Percentiles rank a stretch among this genome's conserved stretches.
Conservation (phyloP, 1,140 invertebrate species). For the Hycleus phaleratus region DNA sequence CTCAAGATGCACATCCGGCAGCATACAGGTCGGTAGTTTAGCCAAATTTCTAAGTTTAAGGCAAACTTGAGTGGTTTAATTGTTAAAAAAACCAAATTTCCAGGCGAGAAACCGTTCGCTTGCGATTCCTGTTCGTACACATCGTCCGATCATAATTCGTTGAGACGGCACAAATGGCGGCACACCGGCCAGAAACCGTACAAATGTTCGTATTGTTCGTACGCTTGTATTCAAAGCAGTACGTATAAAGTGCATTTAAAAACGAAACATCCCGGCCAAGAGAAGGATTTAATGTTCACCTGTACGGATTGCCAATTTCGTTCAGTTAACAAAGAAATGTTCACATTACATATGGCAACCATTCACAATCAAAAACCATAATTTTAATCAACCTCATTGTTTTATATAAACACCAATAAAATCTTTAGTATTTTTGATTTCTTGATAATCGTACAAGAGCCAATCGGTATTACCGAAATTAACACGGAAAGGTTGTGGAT, state of each 20-base stretch:
- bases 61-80: conserved; percentile 36
- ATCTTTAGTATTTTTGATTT: conserved; percentile 44
- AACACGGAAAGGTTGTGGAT: conserved; percentile 55
- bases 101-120: conserved; percentile 70
- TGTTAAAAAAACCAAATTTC: background rate
- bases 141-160: conserved; percentile 72
- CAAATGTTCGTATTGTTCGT: conserved; percentile 61
- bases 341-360: conserved; percentile 26
- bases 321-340: conserved; percentile 48
- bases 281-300: conserved; percentile 43
- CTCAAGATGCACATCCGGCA: conserved; percentile 65
- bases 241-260: conserved; percentile 56
- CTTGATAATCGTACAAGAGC: conserved; percentile 31
- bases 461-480: conserved; percentile 40
- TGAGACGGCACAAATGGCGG: conserved; percentile 67
- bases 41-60: no score
- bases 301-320: conserved; percentile 48
- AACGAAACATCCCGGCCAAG: conserved; percentile 48
- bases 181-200: conserved; percentile 69
- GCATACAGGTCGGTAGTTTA: conserved; percentile 46
- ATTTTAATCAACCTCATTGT: conserved; percentile 4
- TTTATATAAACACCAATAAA: conserved; percentile 45
- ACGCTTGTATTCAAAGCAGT: conserved; percentile 59
- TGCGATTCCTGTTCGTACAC: conserved; percentile 70
- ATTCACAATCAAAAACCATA: conserved; percentile 25